A percentile compares a stretch with the other conserved stretches of the same genome.
phyloP scores from a whole-genome alignment of 2,888 invertebrate genomes.

The Ferdinandea cuprea region DNA sequence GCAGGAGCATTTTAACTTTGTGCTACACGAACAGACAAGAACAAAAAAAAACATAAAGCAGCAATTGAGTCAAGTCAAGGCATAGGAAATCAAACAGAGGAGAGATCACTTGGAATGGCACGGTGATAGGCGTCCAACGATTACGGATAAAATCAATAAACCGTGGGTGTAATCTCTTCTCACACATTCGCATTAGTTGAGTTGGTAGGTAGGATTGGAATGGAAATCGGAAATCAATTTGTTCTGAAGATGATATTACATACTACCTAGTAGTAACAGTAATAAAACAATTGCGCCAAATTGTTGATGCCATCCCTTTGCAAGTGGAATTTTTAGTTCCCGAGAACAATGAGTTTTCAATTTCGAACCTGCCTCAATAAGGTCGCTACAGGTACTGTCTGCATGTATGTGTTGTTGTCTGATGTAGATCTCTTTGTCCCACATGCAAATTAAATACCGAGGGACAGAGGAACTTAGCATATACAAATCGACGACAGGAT shows the following conservation, averaged over 20 bases:
- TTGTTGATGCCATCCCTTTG: conserved; percentile 63
- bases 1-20: conserved; percentile 64
- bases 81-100: conserved; percentile 5
- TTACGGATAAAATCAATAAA: conserved; percentile 73
- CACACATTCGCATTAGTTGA: conserved; percentile 61
- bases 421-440: conserved; percentile 65
- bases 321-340: conserved; percentile 27
- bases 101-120: conserved; percentile 30
- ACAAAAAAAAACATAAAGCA: no score
- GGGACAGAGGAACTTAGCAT: conserved; percentile 51
- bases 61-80: conserved; percentile 59
- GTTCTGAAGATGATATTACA: conserved; percentile 60
- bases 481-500: conserved; percentile 73
- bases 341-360: conserved; percentile 51
- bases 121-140: conserved; percentile 68
- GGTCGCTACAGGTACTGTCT: conserved; percentile 3
- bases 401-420: conserved; percentile 10
- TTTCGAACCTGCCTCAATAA: conserved; percentile 61
- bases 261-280: conserved; percentile 52
- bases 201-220: no score
- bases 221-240: conserved; percentile 65
- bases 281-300: conserved; percentile 68
- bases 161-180: conserved; percentile 74
- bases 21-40: conserved; percentile 33
- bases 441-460: conserved; percentile 73